Conservation (phyloP, 2,797 vertebrate genomes). For the Enteromius afrohamiltoni region DNA sequence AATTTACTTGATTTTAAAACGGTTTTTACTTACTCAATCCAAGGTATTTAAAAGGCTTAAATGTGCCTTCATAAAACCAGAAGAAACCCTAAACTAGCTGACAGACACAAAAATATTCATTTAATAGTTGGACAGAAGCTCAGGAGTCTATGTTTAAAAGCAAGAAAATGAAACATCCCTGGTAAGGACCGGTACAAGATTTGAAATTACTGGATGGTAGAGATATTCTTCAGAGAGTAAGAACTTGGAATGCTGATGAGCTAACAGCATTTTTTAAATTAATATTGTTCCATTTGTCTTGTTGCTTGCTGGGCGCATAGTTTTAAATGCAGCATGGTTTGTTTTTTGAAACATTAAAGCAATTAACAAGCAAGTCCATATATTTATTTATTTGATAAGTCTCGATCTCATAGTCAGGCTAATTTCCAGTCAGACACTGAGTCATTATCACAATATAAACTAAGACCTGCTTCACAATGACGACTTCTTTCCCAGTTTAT, state of each 20-base stretch:
- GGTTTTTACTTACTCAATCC: background rate
- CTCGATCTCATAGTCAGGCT: background rate
- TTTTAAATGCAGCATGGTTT: background rate
- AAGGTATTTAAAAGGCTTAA: background rate
- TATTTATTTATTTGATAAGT: background rate
- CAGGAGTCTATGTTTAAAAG: background rate
- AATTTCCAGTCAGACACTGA: background rate
- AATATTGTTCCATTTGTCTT: background rate
- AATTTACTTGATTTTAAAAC: background rate
- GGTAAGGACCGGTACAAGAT: background rate
- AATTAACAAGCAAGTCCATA: background rate
- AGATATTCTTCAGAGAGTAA: background rate
- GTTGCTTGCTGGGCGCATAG: background rate
- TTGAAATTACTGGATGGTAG: background rate
- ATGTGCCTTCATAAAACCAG: background rate
- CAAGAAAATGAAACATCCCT: background rate
- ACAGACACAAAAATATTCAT: background rate
- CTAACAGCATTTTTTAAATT: background rate
- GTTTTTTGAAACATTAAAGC: background rate
- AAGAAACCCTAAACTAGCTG: background rate
- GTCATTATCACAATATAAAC: background rate
- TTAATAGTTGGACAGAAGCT: constrained; percentile 6
- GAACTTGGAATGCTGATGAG: background rate
- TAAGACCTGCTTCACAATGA: background rate
- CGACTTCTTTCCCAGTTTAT: background rate